Evolutionary conservation across 2,888 invertebrate genomes (phyloP), one percentile per base, ranked within the genome.

Genomic region (Lochmaea capreae): DNA sequence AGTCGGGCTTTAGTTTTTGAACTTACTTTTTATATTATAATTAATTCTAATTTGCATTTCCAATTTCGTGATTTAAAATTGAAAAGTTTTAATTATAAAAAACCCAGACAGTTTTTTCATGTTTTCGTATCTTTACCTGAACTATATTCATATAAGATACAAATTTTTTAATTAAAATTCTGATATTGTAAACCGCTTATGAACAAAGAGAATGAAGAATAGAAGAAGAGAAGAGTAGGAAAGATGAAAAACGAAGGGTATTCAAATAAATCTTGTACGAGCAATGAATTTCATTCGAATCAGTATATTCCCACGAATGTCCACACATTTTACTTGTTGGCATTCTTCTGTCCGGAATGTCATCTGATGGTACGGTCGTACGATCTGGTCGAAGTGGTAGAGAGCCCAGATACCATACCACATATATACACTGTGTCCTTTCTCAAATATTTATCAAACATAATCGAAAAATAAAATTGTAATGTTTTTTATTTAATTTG

Each of bases 291-390:
- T 81, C 77, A 81, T 82, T 80, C 81, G 79, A 78, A 78, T 77
- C 78, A 80, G 75, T 79, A 80, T 82, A 84, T 84, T 84, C 84
- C 83, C 84, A 84, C 84, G 83, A 80, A 82, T 81, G 83, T 83
- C 83, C 80, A 82, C 82, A 83, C 80, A 83, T 82, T 82, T 83
- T 80, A 83, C 82, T 82, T 79, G 82, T 81, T 82, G 81, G 81
- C 81, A 84, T 84, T 83, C 83, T 78, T 82, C 67, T 79, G 79
- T 80, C 79, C 68, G 84, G 84, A 83, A 84, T 84, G 83, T 79
- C 80, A 76, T 79, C 79, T 62, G 69, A 72, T 68, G 75, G 63
- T 63, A 72, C 62, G 62, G 42, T 63, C 62, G 42, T 63, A 63
- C 62, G 59, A 61, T 61, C 59, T 61, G 59, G 59, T 33, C 59